Percentiles rank a stretch among this genome's conserved stretches.
Conservation (phyloP, 2,797 vertebrate species). For the Girardinus metallicus region DNA sequence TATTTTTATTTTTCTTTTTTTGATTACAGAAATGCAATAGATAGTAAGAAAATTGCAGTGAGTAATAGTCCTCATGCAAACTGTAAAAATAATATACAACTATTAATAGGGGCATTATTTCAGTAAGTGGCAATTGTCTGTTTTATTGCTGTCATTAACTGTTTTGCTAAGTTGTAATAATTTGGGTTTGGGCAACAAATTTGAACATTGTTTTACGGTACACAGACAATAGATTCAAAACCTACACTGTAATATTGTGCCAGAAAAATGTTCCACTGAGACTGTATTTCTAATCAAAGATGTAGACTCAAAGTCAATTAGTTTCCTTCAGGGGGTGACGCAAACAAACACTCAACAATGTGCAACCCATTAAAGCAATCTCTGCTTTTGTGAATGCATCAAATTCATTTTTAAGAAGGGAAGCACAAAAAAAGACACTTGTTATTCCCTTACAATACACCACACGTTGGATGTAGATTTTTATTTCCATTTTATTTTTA, state of each 20-base stretch:
- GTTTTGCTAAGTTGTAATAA: conserved; percentile 21
- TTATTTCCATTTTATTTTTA: conserved; percentile 43
- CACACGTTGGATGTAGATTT: conserved; percentile 16
- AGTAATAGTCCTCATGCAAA: not conserved
- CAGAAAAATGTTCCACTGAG: conserved; percentile 45
- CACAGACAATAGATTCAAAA: conserved; percentile 18
- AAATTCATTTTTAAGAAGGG: conserved; percentile 56
- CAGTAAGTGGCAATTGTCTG: not conserved
- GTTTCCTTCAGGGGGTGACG: conserved; percentile 47
- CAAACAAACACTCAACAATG: conserved; percentile 64
- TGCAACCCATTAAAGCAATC: conserved; percentile 64
- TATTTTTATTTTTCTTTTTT: not conserved
- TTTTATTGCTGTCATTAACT: conserved; percentile 43
- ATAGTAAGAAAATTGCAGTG: not conserved
- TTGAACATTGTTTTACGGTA: conserved; percentile 6
- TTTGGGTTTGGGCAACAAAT: conserved; percentile 7
- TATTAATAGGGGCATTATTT: conserved; percentile 6
- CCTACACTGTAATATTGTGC: conserved; percentile 22
- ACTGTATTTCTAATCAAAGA: conserved; percentile 64
- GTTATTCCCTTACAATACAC: conserved; percentile 35
- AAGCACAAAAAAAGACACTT: conserved; percentile 27
- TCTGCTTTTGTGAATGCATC: conserved; percentile 60
- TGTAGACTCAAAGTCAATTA: conserved; percentile 66
- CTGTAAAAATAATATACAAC: not conserved
- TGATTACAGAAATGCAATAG: not conserved